Evolutionary conservation across 1,140 invertebrate genomes (phyloP).

Genomic region (Teleogryllus occipitalis): DNA sequence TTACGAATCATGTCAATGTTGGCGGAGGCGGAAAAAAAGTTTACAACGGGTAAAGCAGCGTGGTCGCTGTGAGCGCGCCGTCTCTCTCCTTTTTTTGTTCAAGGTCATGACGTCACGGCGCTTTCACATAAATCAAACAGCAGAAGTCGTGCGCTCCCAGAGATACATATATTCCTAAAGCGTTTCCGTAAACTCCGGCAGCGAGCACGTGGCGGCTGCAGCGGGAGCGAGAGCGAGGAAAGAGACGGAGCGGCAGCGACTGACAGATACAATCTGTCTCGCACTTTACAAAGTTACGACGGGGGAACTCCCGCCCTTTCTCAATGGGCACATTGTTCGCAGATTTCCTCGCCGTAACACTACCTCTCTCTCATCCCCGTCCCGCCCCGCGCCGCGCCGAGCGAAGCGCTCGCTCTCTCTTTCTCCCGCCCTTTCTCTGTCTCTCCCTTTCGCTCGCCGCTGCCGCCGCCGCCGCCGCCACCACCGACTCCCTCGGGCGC

Average conservation of each 20-base stretch:
- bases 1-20: not conserved
- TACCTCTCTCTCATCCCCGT: not conserved
- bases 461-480: too few species aligned
- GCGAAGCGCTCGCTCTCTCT: not conserved
- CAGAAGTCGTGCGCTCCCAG: not conserved
- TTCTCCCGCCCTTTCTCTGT: not conserved
- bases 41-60: not conserved
- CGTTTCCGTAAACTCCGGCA: not conserved
- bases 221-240: not conserved
- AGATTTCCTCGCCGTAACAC: constrained; percentile 3
- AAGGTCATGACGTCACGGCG: not conserved
- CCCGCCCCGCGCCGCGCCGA: too few species aligned
- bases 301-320: not conserved
- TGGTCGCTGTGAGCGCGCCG: not conserved
- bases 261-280: constrained; percentile 4
- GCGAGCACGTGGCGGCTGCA: not conserved
- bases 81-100: not conserved
- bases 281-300: constrained; percentile 1
- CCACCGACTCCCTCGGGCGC: too few species aligned
- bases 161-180: not conserved
- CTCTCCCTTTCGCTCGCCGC: too few species aligned
- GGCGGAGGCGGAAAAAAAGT: not conserved
- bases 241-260: not conserved
- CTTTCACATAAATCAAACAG: not conserved
- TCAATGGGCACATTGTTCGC: constrained; percentile 3